Conservation (phyloP, 2,113 vertebrate species). For the Tichodroma muraria region DNA sequence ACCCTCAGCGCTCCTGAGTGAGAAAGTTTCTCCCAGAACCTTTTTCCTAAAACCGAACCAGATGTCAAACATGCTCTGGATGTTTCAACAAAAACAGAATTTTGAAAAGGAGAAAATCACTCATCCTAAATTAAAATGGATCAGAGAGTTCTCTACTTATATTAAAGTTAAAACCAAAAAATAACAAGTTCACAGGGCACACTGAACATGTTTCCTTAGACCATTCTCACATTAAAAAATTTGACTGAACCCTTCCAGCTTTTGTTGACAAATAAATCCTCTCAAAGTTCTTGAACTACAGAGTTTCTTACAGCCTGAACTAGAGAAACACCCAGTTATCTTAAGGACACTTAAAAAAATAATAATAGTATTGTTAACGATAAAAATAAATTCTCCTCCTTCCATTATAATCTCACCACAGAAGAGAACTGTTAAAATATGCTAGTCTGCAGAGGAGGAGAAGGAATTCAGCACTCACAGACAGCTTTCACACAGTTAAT, state of each 20-base stretch:
- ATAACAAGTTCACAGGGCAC: background rate
- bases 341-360: background rate
- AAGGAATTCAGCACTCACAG: background rate
- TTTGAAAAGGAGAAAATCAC: background rate
- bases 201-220: background rate
- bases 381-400: background rate
- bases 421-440: background rate
- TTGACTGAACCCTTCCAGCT: background rate
- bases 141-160: background rate
- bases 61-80: background rate
- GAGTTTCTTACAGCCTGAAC: background rate
- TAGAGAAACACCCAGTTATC: background rate
- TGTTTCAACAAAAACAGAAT: background rate
- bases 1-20: background rate
- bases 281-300: background rate
- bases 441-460: background rate
- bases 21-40: background rate
- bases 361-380: background rate
- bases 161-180: background rate
- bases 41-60: background rate
- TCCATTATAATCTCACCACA: background rate
- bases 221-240: background rate
- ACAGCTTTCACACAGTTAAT: background rate
- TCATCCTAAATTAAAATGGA: background rate
- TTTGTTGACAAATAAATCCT: background rate